Percentiles rank a stretch among this genome's conserved stretches.
phyloP scores from a whole-genome alignment of 2,888 invertebrate species.

The Hypolimnas misippus region DNA sequence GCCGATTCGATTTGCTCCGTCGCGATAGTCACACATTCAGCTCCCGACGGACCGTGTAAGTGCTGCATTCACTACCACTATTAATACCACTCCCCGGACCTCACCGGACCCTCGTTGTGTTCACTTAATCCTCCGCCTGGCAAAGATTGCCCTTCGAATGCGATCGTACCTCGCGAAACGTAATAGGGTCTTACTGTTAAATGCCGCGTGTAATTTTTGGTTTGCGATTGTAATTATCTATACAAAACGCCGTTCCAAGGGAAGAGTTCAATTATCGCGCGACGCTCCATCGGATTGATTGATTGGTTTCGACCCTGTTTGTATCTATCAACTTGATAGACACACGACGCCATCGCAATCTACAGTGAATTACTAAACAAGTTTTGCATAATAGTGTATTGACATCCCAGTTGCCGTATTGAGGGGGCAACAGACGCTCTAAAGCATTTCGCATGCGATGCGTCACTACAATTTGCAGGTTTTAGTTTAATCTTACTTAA shows the following conservation, averaged over 20 bases:
- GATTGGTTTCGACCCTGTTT: slow-evolving; percentile 74
- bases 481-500: no score
- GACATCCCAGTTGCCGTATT: slow-evolving; percentile 15
- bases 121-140: slow-evolving; percentile 77
- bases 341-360: slow-evolving; percentile 61
- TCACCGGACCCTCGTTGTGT: slow-evolving; percentile 75
- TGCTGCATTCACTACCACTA: slow-evolving; percentile 81
- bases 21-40: slow-evolving; percentile 81
- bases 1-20: slow-evolving; percentile 80
- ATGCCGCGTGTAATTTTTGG: slow-evolving; percentile 81
- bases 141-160: slow-evolving; percentile 77
- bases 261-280: slow-evolving; percentile 80
- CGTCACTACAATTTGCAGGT: neutral
- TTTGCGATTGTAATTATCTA: slow-evolving; percentile 82
- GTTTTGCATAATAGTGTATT: slow-evolving; percentile 26
- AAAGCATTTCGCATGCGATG: neutral
- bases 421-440: slow-evolving; percentile 17
- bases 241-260: slow-evolving; percentile 71
- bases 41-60: slow-evolving; percentile 80
- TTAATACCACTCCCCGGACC: slow-evolving; percentile 77
- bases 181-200: slow-evolving; percentile 78
- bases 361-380: slow-evolving; percentile 54
- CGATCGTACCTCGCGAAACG: slow-evolving; percentile 75
- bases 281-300: slow-evolving; percentile 74
- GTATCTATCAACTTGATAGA: slow-evolving; percentile 70